These are phyloP conservation scores for Ictidomys tridecemlineatus DNA, from an alignment of 2,113 vertebrate genomes.

Conservation along the genomic window DNA sequence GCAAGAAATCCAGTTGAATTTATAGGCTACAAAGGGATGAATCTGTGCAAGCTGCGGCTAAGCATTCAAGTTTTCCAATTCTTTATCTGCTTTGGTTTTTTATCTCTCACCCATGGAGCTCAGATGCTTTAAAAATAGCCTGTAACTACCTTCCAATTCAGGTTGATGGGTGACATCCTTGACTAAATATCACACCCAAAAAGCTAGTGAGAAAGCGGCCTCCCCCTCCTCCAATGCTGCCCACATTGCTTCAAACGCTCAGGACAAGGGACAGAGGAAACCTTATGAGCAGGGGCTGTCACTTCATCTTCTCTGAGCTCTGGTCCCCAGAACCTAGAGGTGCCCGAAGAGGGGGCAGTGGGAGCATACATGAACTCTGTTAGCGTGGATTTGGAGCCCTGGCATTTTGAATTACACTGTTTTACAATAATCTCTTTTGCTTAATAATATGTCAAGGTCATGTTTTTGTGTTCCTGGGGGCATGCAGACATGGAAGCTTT, in stretches of 20 bases:
- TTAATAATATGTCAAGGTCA: neutral
- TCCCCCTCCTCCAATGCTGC: neutral
- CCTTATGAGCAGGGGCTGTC: neutral
- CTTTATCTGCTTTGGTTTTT: constrained; percentile 9
- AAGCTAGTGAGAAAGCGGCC: neutral
- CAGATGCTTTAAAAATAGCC: constrained; percentile 14
- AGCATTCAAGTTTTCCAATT: constrained; percentile 18
- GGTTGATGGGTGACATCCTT: neutral
- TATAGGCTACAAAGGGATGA: neutral
- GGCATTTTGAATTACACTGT: neutral
- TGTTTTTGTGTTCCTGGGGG: neutral
- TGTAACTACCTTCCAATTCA: neutral
- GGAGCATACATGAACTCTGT: neutral
- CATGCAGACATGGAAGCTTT: neutral
- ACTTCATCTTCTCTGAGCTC: neutral
- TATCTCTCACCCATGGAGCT: neutral
- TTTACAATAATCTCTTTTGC: neutral
- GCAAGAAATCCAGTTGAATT: neutral
- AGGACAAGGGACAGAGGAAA: neutral
- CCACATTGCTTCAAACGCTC: neutral
- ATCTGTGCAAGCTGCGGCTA: constrained; percentile 34
- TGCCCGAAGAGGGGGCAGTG: neutral
- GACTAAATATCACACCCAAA: neutral
- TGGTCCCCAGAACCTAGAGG: no score
- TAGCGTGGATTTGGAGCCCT: neutral